Percentiles rank a stretch among this genome's conserved stretches.
These are phyloP conservation scores for Perithous albicinctus DNA, from an alignment of 2,888 invertebrate species.

Conservation along the genomic window DNA sequence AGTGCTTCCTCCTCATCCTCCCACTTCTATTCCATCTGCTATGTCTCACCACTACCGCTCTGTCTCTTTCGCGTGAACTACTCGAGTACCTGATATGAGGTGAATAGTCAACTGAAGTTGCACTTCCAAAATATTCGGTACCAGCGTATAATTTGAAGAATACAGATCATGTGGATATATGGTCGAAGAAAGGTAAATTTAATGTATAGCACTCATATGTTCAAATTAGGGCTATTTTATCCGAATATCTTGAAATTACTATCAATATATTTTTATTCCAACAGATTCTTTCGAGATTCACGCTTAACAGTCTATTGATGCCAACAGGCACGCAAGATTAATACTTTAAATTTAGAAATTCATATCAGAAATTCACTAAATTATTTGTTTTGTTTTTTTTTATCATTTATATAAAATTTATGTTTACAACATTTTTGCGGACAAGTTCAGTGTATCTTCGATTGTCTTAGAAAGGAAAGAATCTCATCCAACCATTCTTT, in stretches of 20 bases:
- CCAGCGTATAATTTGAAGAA: constrained; percentile 43
- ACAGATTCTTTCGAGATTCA: neutral
- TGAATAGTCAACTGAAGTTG: constrained; percentile 39
- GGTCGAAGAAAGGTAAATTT: too few relatives aligned
- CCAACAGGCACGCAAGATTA: neutral
- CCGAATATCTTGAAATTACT: neutral
- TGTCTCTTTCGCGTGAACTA: constrained; percentile 63
- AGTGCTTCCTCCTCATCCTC: constrained; percentile 66
- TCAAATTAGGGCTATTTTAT: neutral
- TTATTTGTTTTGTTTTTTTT: neutral
- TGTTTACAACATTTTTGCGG: neutral
- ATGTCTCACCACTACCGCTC: constrained; percentile 11
- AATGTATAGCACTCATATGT: neutral
- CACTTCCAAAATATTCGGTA: constrained; percentile 42
- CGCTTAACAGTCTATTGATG: neutral
- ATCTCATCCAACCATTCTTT: constrained; percentile 54
- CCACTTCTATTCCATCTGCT: constrained; percentile 56
- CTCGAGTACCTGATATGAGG: constrained; percentile 64
- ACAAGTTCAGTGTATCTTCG: constrained; percentile 53
- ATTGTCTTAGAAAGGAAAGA: constrained; percentile 43
- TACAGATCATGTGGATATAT: too few relatives aligned
- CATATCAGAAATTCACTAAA: neutral
- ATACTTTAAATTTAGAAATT: too few relatives aligned
- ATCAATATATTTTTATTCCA: neutral
- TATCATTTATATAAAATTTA: neutral